A percentile compares a stretch with the other conserved stretches of the same genome.
Conservation (phyloP, 2,797 vertebrate species). For the Lagodon rhomboides region DNA sequence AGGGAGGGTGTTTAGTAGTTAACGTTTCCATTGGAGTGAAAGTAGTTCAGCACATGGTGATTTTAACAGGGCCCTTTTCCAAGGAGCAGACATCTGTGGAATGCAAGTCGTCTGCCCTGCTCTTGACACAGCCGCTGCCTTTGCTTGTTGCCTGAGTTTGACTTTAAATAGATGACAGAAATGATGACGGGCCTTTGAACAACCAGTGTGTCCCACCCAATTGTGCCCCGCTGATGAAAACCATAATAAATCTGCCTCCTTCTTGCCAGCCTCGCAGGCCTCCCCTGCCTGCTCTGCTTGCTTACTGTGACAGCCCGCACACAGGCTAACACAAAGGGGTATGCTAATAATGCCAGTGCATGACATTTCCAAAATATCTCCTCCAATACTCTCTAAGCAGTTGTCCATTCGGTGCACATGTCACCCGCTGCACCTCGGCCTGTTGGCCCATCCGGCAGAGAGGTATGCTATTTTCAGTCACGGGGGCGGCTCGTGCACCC, state of each 20-base stretch:
- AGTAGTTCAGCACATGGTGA: slow-evolving; percentile 62
- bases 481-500: slow-evolving; percentile 20
- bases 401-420: slow-evolving; percentile 57
- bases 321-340: slow-evolving; percentile 46
- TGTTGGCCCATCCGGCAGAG: slow-evolving; percentile 39
- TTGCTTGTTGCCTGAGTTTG: slow-evolving; percentile 47
- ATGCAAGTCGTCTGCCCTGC: slow-evolving; percentile 42
- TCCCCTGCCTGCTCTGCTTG: slow-evolving; percentile 20
- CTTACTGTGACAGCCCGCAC: slow-evolving; percentile 41
- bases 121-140: slow-evolving; percentile 38
- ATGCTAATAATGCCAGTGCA: slow-evolving; percentile 67
- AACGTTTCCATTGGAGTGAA: slow-evolving; percentile 57
- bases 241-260: slow-evolving; percentile 49
- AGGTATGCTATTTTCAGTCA: slow-evolving; percentile 60
- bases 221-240: slow-evolving; percentile 54
- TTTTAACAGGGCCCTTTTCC: slow-evolving; percentile 54
- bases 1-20: slow-evolving; percentile 16
- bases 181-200: slow-evolving; percentile 54
- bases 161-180: slow-evolving; percentile 63
- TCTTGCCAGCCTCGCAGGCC: slow-evolving; percentile 11
- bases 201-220: slow-evolving; percentile 23
- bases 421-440: slow-evolving; percentile 56
- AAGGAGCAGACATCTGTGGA: slow-evolving; percentile 63
- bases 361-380: slow-evolving; percentile 75
- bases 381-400: slow-evolving; percentile 44